Conservation (phyloP, 2,113 vertebrate genomes). For the Natator depressus region DNA sequence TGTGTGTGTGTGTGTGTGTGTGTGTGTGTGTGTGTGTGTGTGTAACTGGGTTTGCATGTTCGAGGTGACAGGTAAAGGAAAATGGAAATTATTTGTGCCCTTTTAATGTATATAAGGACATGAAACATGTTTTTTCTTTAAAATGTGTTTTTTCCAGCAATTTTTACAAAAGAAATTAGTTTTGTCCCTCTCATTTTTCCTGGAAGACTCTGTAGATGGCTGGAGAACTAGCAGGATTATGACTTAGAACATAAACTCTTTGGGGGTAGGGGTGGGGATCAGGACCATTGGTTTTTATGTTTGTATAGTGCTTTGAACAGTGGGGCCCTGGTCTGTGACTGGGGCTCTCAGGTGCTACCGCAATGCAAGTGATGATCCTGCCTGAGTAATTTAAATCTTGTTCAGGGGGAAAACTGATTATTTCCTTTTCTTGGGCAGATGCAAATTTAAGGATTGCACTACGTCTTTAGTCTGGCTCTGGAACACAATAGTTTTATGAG, state of each 20-base stretch:
- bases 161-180: not conserved
- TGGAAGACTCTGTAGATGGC: not conserved
- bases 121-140: not conserved
- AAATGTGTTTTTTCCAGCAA: not conserved
- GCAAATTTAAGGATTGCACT: not conserved
- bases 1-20: not conserved
- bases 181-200: not conserved
- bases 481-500: slow-evolving; percentile 51
- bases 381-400: not conserved
- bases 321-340: not conserved
- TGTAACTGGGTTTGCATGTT: not conserved
- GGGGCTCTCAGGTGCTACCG: not conserved
- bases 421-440: not conserved
- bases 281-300: not conserved
- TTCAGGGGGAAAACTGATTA: not conserved
- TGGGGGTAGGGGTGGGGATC: not conserved
- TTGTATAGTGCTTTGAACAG: not conserved
- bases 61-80: not conserved
- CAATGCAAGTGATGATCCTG: not conserved
- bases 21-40: not conserved
- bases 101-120: not conserved
- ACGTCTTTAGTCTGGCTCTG: slow-evolving; percentile 51
- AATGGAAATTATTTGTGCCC: not conserved
- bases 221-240: not conserved
- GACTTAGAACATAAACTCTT: not conserved